These are phyloP conservation scores for Athripsodes cinereus DNA, from an alignment of 2,888 invertebrate species.

Conservation along the genomic window DNA sequence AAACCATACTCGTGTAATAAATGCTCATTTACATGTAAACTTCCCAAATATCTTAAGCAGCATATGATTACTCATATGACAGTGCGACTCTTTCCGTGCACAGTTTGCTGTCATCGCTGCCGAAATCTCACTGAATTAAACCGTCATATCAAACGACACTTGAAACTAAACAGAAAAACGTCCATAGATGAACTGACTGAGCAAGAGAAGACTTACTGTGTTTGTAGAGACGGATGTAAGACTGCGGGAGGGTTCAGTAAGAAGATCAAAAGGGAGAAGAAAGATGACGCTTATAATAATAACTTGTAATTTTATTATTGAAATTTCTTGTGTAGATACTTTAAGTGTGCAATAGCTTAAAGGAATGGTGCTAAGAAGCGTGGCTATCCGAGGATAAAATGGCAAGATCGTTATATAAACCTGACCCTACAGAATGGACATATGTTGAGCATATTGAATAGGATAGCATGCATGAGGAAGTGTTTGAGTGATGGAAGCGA, in stretches of 20 bases:
- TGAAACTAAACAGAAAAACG: constrained; percentile 6
- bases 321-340: no score
- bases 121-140: constrained; percentile 14
- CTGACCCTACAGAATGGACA: no score
- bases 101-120: constrained; percentile 16
- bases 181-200: constrained; percentile 2
- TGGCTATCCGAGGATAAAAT: no score
- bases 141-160: constrained; percentile 13
- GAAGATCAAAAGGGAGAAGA: neutral
- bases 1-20: constrained; percentile 9
- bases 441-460: no score
- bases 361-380: no score
- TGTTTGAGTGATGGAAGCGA: no score
- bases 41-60: constrained; percentile 15
- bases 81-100: constrained; percentile 11
- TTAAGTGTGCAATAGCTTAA: no score
- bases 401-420: no score
- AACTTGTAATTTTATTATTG: no score
- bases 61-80: constrained; percentile 15
- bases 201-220: constrained; percentile 9
- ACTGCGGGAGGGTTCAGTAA: constrained; percentile 5
- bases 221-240: constrained; percentile 16
- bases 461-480: no score
- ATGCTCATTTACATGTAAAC: constrained; percentile 15
- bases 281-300: no score